phyloP scores from a whole-genome alignment of 2,797 vertebrate genomes.

The Nyctalus aviator region DNA sequence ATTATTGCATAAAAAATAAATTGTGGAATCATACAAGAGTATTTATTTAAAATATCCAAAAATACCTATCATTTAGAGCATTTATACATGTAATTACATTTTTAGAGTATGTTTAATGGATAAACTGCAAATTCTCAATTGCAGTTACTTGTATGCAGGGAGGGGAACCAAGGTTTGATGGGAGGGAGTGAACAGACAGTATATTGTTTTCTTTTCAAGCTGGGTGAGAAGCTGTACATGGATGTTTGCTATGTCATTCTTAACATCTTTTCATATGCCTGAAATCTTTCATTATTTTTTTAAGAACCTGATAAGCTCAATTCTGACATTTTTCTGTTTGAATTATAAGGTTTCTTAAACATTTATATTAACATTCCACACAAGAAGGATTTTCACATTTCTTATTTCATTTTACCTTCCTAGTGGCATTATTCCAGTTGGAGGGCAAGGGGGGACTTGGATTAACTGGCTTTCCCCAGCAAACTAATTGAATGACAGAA shows the following conservation, averaged over 20 bases:
- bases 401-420: constrained; percentile 4
- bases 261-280: not conserved
- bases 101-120: not conserved
- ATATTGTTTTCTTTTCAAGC: not conserved
- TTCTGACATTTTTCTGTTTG: not conserved
- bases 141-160: not conserved
- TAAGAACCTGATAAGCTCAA: not conserved
- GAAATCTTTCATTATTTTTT: not conserved
- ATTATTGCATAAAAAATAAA: not conserved
- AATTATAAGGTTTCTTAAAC: constrained; percentile 1
- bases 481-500: constrained; percentile 44
- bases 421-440: not conserved
- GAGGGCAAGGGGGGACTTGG: not conserved
- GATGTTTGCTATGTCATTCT: not conserved
- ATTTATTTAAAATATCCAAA: not conserved
- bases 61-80: not conserved
- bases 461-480: constrained; percentile 35
- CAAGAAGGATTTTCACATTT: not conserved
- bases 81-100: not conserved
- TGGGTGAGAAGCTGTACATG: not conserved
- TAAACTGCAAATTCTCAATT: not conserved
- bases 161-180: not conserved
- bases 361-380: constrained; percentile 6
- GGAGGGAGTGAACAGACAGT: not conserved
- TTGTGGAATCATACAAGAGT: not conserved